Evolutionary conservation across 2,113 vertebrate genomes (phyloP), one percentile per base, ranked within the genome.

Genomic region (Dipodomys spectabilis): DNA sequence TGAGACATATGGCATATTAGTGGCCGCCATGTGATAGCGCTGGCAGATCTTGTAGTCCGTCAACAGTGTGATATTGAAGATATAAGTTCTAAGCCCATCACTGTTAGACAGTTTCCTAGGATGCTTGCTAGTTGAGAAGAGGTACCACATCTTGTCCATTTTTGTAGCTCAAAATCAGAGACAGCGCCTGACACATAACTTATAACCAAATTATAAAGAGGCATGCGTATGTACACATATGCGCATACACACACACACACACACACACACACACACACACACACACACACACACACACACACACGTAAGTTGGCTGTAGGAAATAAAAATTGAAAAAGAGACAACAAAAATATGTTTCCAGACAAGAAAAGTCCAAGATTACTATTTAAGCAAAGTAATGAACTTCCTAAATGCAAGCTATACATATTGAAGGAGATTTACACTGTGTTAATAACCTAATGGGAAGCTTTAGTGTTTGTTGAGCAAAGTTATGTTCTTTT

Each of bases 401-500:
- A 45, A 27, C 62, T 80, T 80, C 32, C 73, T 28, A 73, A 83
- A 79, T 64, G 62, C 7, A 23, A 18, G 19, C 12, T 15, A 82
- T 64, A 8, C 15, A 49, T 25, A 60, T 77, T 84, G 57, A 78
- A 60, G 81, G n/a, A 16, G 18, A 11, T 83, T 78, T 81, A 69
- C 30, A 7, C 39, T 10, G 1, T 8, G 12, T 28, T 49, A 78
- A 1, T 68, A 60, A 60, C 71, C 39, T 79, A 71, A 93, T 78
- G 62, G 72, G 23, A 69, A 78, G 28, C 27, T 94, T 94, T 90
- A 39, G 44, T 79, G 18, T 62, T 94, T 88, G 4, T 15, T 27
- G 86, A 49, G 60, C 3, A 65, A 49, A 64, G 10, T 64, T 4
- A 13, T 67, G 44, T 57, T 93, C 65, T 95, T 78, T 39, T 39